Percentiles rank a stretch among this genome's conserved stretches.
These are phyloP conservation scores for Apomyelois bistriatella DNA, from an alignment of 2,888 invertebrate species.

Conservation along the genomic window DNA sequence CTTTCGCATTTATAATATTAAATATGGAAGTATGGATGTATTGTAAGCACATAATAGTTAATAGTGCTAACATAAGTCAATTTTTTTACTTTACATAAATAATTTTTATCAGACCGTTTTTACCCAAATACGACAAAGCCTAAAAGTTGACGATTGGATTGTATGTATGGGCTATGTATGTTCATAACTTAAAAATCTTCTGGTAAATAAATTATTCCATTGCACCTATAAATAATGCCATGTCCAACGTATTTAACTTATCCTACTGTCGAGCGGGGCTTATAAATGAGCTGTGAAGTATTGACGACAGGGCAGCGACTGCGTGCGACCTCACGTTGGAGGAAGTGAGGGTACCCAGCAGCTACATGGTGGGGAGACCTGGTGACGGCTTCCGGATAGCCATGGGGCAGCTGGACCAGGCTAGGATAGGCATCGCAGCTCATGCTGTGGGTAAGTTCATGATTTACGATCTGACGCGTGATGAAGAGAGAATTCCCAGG, in stretches of 20 bases:
- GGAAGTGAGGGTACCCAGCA: constrained; percentile 79
- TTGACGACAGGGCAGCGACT: constrained; percentile 80
- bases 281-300: constrained; percentile 48
- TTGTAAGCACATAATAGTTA: too few relatives aligned
- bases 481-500: constrained; percentile 81
- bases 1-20: too few relatives aligned
- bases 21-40: too few relatives aligned
- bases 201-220: too few relatives aligned
- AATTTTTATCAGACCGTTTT: too few relatives aligned
- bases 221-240: too few relatives aligned
- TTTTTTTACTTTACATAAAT: too few relatives aligned
- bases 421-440: constrained; percentile 86
- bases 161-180: too few relatives aligned
- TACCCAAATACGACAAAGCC: too few relatives aligned
- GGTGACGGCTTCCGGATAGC: constrained; percentile 87
- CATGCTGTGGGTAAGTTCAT: constrained; percentile 83
- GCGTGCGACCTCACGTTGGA: constrained; percentile 85
- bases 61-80: too few relatives aligned
- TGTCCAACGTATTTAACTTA: constrained; percentile 8
- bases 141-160: too few relatives aligned
- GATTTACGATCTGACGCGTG: constrained; percentile 28
- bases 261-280: constrained; percentile 30
- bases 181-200: too few relatives aligned
- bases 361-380: constrained; percentile 70
- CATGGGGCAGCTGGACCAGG: constrained; percentile 85